A percentile compares a stretch with the other conserved stretches of the same genome.
phyloP scores from a whole-genome alignment of 2,113 vertebrate genomes.

The Nothoprocta perdicaria region DNA sequence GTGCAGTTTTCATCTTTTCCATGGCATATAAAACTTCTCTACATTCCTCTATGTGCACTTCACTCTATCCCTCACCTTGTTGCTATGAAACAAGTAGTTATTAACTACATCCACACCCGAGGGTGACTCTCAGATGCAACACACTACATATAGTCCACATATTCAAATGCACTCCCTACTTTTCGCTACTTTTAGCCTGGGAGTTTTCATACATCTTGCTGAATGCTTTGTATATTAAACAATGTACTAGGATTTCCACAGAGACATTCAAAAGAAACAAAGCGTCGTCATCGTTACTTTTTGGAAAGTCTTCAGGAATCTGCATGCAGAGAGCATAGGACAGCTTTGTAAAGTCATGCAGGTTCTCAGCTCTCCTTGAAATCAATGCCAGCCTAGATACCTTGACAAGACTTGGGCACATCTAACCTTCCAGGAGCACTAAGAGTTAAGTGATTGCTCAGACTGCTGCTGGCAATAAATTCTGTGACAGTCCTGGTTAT shows the following conservation, averaged over 20 bases:
- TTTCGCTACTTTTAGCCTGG: neutral
- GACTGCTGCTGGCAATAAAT: neutral
- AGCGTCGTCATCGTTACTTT: neutral
- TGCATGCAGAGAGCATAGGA: neutral
- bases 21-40: neutral
- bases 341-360: neutral
- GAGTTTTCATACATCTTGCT: neutral
- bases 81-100: neutral
- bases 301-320: neutral
- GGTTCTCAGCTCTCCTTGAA: neutral
- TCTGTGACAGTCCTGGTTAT: conserved; percentile 18
- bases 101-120: neutral
- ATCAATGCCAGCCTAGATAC: neutral
- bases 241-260: neutral
- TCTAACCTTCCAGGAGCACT: neutral
- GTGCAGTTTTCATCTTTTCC: neutral
- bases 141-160: neutral
- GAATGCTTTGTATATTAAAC: neutral
- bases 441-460: conserved; percentile 9
- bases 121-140: neutral
- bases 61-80: neutral
- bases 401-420: neutral
- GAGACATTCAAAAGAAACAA: neutral
- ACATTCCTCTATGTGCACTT: neutral
- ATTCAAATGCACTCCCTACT: neutral